Conservation (phyloP, 2,113 vertebrate genomes). For the Protobothrops mucrosquamatus region DNA sequence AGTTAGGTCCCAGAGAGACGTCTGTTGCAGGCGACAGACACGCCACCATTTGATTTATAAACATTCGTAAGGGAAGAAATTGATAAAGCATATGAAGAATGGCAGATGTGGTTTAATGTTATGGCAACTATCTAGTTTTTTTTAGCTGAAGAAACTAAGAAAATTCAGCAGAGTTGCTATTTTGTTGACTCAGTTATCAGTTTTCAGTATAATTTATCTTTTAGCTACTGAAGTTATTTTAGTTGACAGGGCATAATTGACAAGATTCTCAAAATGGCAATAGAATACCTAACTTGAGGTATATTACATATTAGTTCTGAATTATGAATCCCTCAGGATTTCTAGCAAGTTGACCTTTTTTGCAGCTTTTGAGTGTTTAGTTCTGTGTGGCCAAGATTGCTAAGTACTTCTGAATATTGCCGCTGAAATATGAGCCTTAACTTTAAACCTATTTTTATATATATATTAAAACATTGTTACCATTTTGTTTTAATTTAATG, state of each 20-base stretch:
- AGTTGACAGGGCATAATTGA: slow-evolving; percentile 26
- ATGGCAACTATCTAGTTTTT: slow-evolving; percentile 25
- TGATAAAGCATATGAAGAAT: neutral
- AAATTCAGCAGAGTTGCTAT: slow-evolving; percentile 26
- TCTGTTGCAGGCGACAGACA: slow-evolving; percentile 49
- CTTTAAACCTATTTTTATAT: slow-evolving; percentile 58
- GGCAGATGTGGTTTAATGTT: slow-evolving; percentile 37
- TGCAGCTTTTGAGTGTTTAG: slow-evolving; percentile 35
- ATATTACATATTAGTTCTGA: slow-evolving; percentile 6
- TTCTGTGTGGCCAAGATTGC: slow-evolving; percentile 34
- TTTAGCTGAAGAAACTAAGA: slow-evolving; percentile 59
- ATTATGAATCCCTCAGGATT: slow-evolving; percentile 13
- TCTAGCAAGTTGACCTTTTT: slow-evolving; percentile 37
- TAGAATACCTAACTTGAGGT: neutral
- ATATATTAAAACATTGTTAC: slow-evolving; percentile 54
- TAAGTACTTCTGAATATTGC: slow-evolving; percentile 41
- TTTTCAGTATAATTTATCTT: neutral
- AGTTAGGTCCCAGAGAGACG: slow-evolving; percentile 32
- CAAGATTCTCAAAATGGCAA: slow-evolving; percentile 14
- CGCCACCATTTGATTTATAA: neutral
- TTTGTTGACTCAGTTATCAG: slow-evolving; percentile 30
- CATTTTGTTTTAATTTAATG: slow-evolving; percentile 47
- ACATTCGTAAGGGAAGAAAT: neutral
- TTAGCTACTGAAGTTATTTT: slow-evolving; percentile 31
- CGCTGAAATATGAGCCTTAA: slow-evolving; percentile 48